Evolutionary conservation across 1,140 invertebrate species (phyloP), one percentile per base, ranked within the genome.

Genomic region (Cyclargus thomasi): DNA sequence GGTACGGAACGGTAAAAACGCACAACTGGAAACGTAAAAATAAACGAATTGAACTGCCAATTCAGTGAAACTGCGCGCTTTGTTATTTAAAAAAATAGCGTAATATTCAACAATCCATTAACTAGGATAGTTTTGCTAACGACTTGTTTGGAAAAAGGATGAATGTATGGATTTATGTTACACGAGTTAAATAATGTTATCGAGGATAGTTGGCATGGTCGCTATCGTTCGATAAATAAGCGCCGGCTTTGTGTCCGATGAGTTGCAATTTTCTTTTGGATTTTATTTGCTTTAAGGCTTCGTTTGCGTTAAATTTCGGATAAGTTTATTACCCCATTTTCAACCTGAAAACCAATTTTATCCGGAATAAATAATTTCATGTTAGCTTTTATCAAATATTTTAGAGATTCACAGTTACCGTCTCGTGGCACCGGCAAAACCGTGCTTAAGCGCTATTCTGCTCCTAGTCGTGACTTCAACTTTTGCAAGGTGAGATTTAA

Each of bases 201-300:
- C 62, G 29, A 23, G 67, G 35, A 59, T 10, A 62, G 65, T 70
- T 66, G 69, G 65, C 65, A 70, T 47, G 39, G 39, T 47, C 39
- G 10, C 39, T 47, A 47, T 47, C 39, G 39, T 11, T 47, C 39
- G 39, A 47, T 47, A 47, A 47, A 47, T 47, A 47, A 47, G 39
- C 11, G 14, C 39, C 11, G 39, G 39, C 39, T 47, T 47, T 47
- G 39, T 47, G 39, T 47, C 10, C 39, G 39, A 47, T 47, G 39
- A 47, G 39, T 47, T 47, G 39, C 39, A 47, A 47, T 47, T 47
- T 47, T 47, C 39, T 47, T 47, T 47, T 11, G 39, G 39, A 11
- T 47, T 47, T 47, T 47, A 47, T 47, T 47, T 47, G 39, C 39
- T 47, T 47, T 47, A 47, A 47, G 10, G 10, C 39, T 47, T 47